Percentiles rank a stretch among this genome's conserved stretches.
phyloP scores from a whole-genome alignment of 2,888 invertebrate genomes.

The Cheilosia variabilis region DNA sequence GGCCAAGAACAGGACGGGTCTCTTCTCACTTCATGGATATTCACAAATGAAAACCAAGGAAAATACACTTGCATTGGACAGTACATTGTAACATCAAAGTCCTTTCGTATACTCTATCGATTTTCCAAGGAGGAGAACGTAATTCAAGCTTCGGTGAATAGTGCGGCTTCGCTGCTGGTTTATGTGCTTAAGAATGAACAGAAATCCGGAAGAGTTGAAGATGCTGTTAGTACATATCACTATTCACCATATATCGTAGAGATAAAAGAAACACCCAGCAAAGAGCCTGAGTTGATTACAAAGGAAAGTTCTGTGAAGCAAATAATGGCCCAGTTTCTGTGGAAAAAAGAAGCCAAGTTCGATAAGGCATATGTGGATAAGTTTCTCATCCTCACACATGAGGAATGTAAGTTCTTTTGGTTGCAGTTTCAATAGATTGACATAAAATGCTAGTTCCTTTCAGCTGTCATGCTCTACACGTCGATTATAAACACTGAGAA shows the following conservation, averaged over 20 bases:
- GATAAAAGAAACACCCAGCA: constrained; percentile 83
- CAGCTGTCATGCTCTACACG: constrained; percentile 81
- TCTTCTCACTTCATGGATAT: constrained; percentile 88
- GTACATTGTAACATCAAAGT: constrained; percentile 86
- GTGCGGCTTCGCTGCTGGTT: constrained; percentile 87
- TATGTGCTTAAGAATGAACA: constrained; percentile 87
- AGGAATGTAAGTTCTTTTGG: constrained; percentile 86
- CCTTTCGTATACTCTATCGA: constrained; percentile 86
- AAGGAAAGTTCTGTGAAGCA: constrained; percentile 88
- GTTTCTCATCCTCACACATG: constrained; percentile 90
- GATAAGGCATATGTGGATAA: constrained; percentile 85
- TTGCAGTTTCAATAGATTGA: background rate
- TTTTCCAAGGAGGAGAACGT: constrained; percentile 88
- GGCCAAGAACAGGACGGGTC: constrained; percentile 92
- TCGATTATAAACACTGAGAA: constrained; percentile 82
- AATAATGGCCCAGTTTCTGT: constrained; percentile 90
- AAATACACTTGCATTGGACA: constrained; percentile 85
- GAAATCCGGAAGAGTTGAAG: constrained; percentile 77
- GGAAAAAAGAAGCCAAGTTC: constrained; percentile 79
- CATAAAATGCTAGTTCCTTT: constrained; percentile 11
- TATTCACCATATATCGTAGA: constrained; percentile 88
- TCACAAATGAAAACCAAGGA: constrained; percentile 80
- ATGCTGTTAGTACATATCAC: constrained; percentile 79
- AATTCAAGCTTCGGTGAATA: constrained; percentile 92
- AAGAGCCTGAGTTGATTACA: constrained; percentile 81